phyloP scores from a whole-genome alignment of 2,888 invertebrate species.

The Tanytarsus gracilentus region DNA sequence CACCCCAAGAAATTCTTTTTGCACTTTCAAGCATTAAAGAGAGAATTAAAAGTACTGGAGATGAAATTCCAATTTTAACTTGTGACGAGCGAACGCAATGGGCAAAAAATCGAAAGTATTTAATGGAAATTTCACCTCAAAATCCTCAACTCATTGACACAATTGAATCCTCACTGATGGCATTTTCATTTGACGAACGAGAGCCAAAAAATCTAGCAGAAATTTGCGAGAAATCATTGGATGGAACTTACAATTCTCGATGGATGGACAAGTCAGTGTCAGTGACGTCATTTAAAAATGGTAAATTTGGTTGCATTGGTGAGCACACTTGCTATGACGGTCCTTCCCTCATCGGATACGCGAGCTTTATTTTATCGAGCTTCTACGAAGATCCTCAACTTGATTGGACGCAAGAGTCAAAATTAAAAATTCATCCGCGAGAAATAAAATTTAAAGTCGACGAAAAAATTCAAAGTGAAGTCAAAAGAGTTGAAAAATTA shows the following conservation, averaged over 20 bases:
- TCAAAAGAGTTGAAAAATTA: conserved; percentile 41
- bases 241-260: conserved; percentile 46
- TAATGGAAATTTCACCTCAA: conserved; percentile 39
- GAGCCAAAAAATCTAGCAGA: conserved; percentile 39
- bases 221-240: conserved; percentile 39
- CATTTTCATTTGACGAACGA: conserved; percentile 42
- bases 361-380: conserved; percentile 38
- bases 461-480: conserved; percentile 39
- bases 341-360: conserved; percentile 39
- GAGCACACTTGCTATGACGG: conserved; percentile 46
- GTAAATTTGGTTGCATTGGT: conserved; percentile 44
- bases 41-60: conserved; percentile 43
- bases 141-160: conserved; percentile 40
- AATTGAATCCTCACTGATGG: conserved; percentile 42
- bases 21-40: conserved; percentile 42
- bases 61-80: conserved; percentile 46
- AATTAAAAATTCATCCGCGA: conserved; percentile 35
- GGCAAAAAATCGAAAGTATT: conserved; percentile 46
- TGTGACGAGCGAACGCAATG: conserved; percentile 47
- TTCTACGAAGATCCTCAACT: conserved; percentile 39
- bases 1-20: conserved; percentile 41
- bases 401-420: conserved; percentile 35
- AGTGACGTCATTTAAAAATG: conserved; percentile 46
- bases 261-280: conserved; percentile 53
- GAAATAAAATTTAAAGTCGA: conserved; percentile 47